Conservation (phyloP, 2,113 vertebrate genomes). For the Thalassarche chlororhynchos region DNA sequence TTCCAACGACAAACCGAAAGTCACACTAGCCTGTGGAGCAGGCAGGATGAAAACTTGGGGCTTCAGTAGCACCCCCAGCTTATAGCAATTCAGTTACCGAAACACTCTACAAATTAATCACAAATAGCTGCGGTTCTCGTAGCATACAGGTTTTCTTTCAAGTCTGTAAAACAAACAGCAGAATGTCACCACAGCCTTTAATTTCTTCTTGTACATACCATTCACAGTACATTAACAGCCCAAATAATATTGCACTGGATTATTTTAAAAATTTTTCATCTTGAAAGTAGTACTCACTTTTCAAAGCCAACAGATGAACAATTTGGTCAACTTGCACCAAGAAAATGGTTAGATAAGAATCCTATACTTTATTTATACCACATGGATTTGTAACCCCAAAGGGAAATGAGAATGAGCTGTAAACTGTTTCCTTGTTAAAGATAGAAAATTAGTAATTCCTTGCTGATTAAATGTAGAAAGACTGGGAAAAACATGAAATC, state of each 20-base stretch:
- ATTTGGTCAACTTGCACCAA: conserved; percentile 65
- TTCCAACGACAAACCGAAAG: neutral
- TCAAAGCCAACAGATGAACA: conserved; percentile 22
- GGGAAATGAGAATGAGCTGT: conserved; percentile 39
- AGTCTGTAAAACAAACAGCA: conserved; percentile 66
- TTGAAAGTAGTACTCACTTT: conserved; percentile 40
- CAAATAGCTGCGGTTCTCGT: conserved; percentile 12
- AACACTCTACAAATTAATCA: neutral
- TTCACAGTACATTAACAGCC: conserved; percentile 57
- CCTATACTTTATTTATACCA: conserved; percentile 10
- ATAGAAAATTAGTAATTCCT: conserved; percentile 60
- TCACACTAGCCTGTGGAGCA: neutral
- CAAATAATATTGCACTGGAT: conserved; percentile 56
- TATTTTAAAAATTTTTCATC: neutral
- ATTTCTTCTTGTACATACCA: conserved; percentile 54
- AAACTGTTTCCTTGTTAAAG: conserved; percentile 31
- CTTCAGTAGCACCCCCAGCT: neutral
- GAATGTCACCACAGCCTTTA: conserved; percentile 65
- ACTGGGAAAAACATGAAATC: conserved; percentile 46
- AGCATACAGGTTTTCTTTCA: conserved; percentile 45
- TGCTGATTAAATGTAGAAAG: conserved; percentile 77
- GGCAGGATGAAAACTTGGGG: neutral
- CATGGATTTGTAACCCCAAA: neutral
- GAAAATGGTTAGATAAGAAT: conserved; percentile 21
- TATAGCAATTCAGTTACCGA: neutral